These are phyloP conservation scores for Anthoscopus minutus DNA, from an alignment of 2,113 vertebrate genomes.

Conservation along the genomic window DNA sequence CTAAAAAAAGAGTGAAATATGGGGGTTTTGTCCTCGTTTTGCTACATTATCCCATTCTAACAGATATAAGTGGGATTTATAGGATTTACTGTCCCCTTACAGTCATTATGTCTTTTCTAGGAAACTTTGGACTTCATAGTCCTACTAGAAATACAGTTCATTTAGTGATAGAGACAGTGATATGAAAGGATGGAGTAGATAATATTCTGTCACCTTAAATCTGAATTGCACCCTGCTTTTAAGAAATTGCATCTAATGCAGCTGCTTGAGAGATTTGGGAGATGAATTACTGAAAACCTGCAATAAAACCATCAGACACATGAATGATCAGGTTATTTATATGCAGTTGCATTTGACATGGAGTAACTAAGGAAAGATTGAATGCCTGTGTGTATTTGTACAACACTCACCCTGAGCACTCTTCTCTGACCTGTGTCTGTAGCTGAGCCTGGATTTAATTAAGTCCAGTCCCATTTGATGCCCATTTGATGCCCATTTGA, in stretches of 20 bases:
- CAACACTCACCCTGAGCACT: neutral
- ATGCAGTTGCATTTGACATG: neutral
- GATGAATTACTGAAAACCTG: neutral
- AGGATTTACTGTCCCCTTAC: neutral
- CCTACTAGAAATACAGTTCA: neutral
- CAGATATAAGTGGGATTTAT: fast-evolving
- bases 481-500: neutral
- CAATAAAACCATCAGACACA: neutral
- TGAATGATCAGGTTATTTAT: neutral
- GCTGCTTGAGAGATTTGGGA: neutral
- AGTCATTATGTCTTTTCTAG: neutral
- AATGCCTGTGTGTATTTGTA: neutral
- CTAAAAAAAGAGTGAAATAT: neutral
- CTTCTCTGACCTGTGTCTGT: neutral
- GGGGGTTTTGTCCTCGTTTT: neutral
- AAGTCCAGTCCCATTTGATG: neutral
- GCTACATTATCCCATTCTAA: neutral
- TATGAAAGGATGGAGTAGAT: neutral
- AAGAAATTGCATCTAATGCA: neutral
- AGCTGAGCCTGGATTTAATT: neutral
- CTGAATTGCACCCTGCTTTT: neutral
- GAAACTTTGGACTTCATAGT: neutral
- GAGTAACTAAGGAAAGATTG: neutral
- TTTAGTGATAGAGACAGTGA: neutral
- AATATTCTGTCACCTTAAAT: neutral